Percentiles rank a stretch among this genome's conserved stretches.
These are phyloP conservation scores for Chouioia cunea DNA, from an alignment of 2,888 invertebrate genomes.

Conservation along the genomic window DNA sequence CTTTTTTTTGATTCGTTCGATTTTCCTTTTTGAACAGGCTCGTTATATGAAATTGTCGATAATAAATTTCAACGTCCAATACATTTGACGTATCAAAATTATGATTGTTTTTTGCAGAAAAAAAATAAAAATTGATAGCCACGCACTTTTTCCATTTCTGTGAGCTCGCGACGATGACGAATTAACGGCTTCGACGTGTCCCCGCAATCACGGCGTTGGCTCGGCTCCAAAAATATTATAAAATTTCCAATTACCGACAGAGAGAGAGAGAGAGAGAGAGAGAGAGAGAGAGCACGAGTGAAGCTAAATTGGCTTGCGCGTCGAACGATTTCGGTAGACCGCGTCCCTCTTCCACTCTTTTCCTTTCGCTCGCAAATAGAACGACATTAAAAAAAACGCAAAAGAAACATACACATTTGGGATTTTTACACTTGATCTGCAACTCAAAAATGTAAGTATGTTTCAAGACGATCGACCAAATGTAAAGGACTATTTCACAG, in stretches of 20 bases:
- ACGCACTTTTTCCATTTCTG: conserved; percentile 48
- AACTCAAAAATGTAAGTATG: too few species aligned
- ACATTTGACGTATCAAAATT: too few species aligned
- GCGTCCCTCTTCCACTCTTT: background rate
- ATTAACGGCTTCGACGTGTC: conserved; percentile 27
- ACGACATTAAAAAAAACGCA: too few species aligned
- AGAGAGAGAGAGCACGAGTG: conserved; percentile 62
- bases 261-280: conserved; percentile 64
- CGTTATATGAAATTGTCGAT: too few species aligned
- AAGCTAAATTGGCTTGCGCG: conserved; percentile 61
- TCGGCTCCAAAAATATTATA: conserved; percentile 68
- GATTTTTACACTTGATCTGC: too few species aligned
- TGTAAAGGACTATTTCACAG: too few species aligned
- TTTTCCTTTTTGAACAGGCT: conserved; percentile 45
- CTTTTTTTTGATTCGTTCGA: conserved; percentile 44
- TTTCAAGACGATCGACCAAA: too few species aligned
- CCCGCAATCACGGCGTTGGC: conserved; percentile 58
- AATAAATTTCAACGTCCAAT: too few species aligned
- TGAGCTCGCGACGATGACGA: too few species aligned
- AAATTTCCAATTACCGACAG: conserved; percentile 66
- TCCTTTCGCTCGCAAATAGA: conserved; percentile 10
- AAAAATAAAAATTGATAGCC: background rate
- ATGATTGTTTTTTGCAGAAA: too few species aligned
- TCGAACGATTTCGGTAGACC: background rate
- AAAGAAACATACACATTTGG: too few species aligned